phyloP scores from a whole-genome alignment of 2,113 vertebrate species.

The Antechinus flavipes region DNA sequence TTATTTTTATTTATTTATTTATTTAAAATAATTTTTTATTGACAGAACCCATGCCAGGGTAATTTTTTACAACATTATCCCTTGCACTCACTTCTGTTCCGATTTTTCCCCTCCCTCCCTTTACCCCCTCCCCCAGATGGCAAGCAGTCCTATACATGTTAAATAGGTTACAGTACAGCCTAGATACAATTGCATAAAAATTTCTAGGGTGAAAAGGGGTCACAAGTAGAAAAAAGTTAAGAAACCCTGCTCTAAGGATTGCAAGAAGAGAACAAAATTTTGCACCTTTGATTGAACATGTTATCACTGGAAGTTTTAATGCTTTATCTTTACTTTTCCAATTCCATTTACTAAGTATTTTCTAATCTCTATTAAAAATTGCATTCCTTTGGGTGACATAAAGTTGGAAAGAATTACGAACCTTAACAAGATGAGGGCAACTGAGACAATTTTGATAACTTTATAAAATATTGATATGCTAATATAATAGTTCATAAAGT shows the following conservation, averaged over 20 bases:
- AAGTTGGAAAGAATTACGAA: neutral
- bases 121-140: no score
- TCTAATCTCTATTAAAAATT: neutral
- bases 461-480: neutral
- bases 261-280: neutral
- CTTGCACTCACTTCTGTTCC: no score
- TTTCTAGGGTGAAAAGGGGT: no score
- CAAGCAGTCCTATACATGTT: no score
- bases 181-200: no score
- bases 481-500: neutral
- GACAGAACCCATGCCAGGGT: no score
- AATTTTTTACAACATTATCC: no score
- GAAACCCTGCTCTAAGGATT: neutral
- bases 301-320: neutral
- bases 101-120: no score
- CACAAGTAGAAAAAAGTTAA: no score
- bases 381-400: neutral
- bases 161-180: no score
- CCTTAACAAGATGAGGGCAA: neutral
- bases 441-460: neutral
- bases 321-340: neutral
- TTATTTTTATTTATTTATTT: no score
- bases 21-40: no score
- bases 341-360: neutral
- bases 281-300: neutral